Conservation (phyloP, 2,888 invertebrate genomes). For the Endotricha flammealis region DNA sequence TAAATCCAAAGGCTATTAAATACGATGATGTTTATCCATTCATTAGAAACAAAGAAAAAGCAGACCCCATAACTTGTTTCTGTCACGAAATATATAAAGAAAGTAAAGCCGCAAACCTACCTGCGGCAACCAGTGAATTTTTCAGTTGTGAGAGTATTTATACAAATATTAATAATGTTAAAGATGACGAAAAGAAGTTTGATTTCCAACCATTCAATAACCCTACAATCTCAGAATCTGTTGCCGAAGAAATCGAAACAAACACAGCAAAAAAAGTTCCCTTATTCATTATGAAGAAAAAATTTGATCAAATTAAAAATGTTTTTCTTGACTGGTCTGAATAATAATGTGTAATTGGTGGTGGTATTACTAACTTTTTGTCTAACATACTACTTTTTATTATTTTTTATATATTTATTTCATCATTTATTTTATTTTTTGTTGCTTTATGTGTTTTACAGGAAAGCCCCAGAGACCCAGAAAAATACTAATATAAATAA, state of each 20-base stretch:
- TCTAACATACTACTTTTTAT: constrained; percentile 24
- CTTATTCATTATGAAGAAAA: constrained; percentile 34
- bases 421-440: constrained; percentile 48
- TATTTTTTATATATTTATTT: constrained; percentile 25
- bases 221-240: neutral
- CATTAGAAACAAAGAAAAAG: constrained; percentile 35
- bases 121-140: constrained; percentile 23
- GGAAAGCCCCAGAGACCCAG: constrained; percentile 71
- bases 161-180: constrained; percentile 17
- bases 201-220: constrained; percentile 5
- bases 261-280: constrained; percentile 11
- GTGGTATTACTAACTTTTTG: constrained; percentile 17
- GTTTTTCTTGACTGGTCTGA: constrained; percentile 38
- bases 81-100: constrained; percentile 35
- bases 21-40: constrained; percentile 39
- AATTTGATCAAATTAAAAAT: constrained; percentile 40
- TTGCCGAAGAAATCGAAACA: neutral
- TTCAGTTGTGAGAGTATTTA: constrained; percentile 40
- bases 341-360: constrained; percentile 14
- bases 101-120: constrained; percentile 5
- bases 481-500: constrained; percentile 65
- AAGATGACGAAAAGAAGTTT: neutral
- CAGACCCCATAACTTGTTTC: constrained; percentile 42
- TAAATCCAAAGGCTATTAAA: constrained; percentile 33
- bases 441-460: constrained; percentile 73